phyloP scores from a whole-genome alignment of 2,888 invertebrate genomes.

The Cryptus viduatorius region DNA sequence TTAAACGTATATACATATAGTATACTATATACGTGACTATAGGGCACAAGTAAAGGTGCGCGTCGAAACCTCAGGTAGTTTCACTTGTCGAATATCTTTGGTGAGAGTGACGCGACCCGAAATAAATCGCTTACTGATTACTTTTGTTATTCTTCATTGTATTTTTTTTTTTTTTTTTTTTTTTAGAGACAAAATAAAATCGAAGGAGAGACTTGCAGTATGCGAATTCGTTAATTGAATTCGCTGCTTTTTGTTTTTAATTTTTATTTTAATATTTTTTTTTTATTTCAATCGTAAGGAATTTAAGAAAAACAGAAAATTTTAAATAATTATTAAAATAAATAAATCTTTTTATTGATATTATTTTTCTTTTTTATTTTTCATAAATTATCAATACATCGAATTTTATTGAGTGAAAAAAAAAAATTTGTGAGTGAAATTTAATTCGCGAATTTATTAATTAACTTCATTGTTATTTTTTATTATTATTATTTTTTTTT shows the following conservation, averaged over 20 bases:
- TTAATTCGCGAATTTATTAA: neutral
- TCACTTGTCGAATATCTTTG: constrained; percentile 82
- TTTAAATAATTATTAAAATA: no score
- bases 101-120: constrained; percentile 78
- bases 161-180: constrained; percentile 28
- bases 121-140: constrained; percentile 64
- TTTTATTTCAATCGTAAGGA: neutral
- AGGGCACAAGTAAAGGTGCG: constrained; percentile 17
- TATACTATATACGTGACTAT: constrained; percentile 14
- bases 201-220: neutral
- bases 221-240: neutral
- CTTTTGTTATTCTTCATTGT: constrained; percentile 48
- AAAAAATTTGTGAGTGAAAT: no score
- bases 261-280: neutral
- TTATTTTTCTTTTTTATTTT: no score
- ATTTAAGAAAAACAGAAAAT: no score
- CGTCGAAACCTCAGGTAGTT: constrained; percentile 73
- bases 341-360: no score
- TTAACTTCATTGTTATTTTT: neutral
- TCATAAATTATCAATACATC: no score
- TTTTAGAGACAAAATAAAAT: constrained; percentile 14
- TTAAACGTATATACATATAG: neutral
- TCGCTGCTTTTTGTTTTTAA: neutral
- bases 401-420: no score
- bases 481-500: no score